A percentile compares a stretch with the other conserved stretches of the same genome.
phyloP scores from a whole-genome alignment of 2,113 vertebrate species.

The Varanus komodoensis region DNA sequence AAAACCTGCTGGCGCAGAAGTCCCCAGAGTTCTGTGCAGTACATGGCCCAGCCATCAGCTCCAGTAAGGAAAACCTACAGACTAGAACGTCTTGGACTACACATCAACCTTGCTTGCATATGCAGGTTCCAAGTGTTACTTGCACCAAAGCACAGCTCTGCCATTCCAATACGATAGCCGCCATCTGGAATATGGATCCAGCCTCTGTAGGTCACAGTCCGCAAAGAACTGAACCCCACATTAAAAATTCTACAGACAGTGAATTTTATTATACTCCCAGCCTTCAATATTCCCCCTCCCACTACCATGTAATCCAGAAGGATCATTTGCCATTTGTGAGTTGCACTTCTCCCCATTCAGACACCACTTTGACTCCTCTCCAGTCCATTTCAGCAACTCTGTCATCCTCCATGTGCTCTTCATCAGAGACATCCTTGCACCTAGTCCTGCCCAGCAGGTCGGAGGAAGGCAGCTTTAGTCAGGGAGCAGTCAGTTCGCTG shows the following conservation, averaged over 20 bases:
- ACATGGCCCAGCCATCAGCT: slow-evolving; percentile 68
- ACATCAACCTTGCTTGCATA: slow-evolving; percentile 71
- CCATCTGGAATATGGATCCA: slow-evolving; percentile 74
- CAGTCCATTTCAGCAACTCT: slow-evolving; percentile 84
- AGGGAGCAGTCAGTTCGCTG: slow-evolving; percentile 77
- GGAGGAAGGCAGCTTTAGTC: slow-evolving; percentile 77
- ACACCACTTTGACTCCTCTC: slow-evolving; percentile 78
- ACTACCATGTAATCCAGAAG: slow-evolving; percentile 76
- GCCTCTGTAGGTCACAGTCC: slow-evolving; percentile 74
- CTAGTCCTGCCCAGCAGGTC: slow-evolving; percentile 81
- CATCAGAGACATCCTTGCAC: slow-evolving; percentile 80
- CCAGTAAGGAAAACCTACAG: slow-evolving; percentile 74
- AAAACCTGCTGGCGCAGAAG: slow-evolving; percentile 76
- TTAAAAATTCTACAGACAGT: slow-evolving; percentile 62
- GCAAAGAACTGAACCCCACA: slow-evolving; percentile 69
- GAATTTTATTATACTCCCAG: slow-evolving; percentile 69
- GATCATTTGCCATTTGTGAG: slow-evolving; percentile 76
- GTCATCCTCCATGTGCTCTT: slow-evolving; percentile 80
- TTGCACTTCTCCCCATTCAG: slow-evolving; percentile 79
- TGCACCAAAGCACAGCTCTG: slow-evolving; percentile 76
- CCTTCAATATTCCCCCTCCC: slow-evolving; percentile 73
- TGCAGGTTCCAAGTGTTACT: slow-evolving; percentile 65
- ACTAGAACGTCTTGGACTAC: slow-evolving; percentile 71
- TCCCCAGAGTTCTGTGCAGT: slow-evolving; percentile 70
- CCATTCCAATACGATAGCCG: slow-evolving; percentile 61